Conservation (phyloP, 1,140 invertebrate species). For the Bilobella aurantiaca region DNA sequence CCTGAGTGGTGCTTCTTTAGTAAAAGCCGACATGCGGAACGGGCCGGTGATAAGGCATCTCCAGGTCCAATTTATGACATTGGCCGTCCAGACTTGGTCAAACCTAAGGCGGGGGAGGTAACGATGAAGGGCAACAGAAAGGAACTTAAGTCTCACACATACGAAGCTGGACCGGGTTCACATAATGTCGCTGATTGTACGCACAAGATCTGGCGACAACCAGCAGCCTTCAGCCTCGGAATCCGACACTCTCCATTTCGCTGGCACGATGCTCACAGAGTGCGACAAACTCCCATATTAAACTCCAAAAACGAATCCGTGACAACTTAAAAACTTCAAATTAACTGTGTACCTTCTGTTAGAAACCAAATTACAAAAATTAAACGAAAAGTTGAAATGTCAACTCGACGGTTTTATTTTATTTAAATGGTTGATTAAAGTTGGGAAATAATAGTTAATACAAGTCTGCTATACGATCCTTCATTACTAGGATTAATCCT, state of each 20-base stretch:
- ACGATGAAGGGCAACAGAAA: constrained; percentile 27
- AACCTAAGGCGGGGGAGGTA: constrained; percentile 18
- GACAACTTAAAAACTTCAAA: background rate
- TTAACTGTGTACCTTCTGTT: too few relatives aligned
- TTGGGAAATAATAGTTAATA: too few relatives aligned
- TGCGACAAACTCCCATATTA: constrained; percentile 21
- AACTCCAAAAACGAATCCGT: background rate
- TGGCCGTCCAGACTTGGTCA: constrained; percentile 24
- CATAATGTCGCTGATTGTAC: constrained; percentile 17
- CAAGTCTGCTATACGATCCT: too few relatives aligned
- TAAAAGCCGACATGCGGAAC: constrained; percentile 16
- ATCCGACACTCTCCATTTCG: constrained; percentile 28
- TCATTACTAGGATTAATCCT: too few relatives aligned
- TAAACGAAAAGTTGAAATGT: too few relatives aligned
- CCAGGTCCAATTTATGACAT: constrained; percentile 27
- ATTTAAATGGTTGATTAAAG: too few relatives aligned
- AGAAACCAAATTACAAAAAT: too few relatives aligned
- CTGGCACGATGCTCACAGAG: constrained; percentile 24
- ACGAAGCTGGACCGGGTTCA: constrained; percentile 23
- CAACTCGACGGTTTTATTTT: too few relatives aligned
- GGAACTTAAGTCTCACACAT: constrained; percentile 16
- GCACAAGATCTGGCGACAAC: constrained; percentile 6
- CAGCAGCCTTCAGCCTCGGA: constrained; percentile 27
- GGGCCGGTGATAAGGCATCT: constrained; percentile 3
- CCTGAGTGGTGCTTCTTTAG: constrained; percentile 7